phyloP scores from a whole-genome alignment of 2,113 vertebrate genomes.

The Pundamilia nyererei region DNA sequence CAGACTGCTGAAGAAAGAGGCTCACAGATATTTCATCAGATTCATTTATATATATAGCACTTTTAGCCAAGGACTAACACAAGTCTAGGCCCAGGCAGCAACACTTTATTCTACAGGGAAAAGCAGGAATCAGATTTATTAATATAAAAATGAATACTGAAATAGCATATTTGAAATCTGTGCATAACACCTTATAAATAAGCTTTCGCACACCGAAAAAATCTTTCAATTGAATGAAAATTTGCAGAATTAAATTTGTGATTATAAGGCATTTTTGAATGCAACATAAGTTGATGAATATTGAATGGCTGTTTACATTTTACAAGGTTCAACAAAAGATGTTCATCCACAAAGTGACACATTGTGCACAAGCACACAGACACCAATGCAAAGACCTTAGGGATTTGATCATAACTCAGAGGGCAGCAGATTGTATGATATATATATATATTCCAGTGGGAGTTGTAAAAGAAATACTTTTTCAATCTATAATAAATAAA shows the following conservation, averaged over 20 bases:
- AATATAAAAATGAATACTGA: background rate
- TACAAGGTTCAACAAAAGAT: background rate
- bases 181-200: background rate
- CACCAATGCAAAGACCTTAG: background rate
- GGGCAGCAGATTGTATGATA: background rate
- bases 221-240: background rate
- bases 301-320: background rate
- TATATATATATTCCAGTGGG: background rate
- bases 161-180: background rate
- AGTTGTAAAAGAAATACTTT: background rate
- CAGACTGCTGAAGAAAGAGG: background rate
- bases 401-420: conserved; percentile 1
- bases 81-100: background rate
- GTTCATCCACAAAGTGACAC: background rate
- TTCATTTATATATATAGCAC: conserved; percentile 1
- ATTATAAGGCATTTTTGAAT: background rate
- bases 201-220: background rate
- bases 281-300: background rate
- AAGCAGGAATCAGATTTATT: background rate
- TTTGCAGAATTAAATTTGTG: background rate
- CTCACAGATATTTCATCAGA: conserved; percentile 3
- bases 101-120: background rate
- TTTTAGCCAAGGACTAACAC: background rate
- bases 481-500: background rate
- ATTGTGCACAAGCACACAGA: background rate